phyloP scores from a whole-genome alignment of 1,140 invertebrate genomes.

The Solenopsis invicta region DNA sequence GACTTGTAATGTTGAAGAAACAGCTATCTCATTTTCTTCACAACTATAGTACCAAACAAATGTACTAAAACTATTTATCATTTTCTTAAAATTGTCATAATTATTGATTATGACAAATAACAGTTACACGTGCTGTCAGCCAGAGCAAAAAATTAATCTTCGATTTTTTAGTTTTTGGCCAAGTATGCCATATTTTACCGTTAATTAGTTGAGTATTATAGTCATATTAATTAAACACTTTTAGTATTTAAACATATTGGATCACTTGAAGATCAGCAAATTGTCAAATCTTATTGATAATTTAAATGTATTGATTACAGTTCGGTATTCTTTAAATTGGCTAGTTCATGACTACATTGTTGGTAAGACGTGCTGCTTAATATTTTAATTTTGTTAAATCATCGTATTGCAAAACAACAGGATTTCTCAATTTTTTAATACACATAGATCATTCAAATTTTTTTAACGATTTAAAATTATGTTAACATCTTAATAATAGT shows the following conservation, averaged over 20 bases:
- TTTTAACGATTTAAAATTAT: too few relatives aligned
- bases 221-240: neutral
- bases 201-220: too few relatives aligned
- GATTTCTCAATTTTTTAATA: neutral
- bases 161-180: too few relatives aligned
- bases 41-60: neutral
- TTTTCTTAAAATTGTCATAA: too few relatives aligned
- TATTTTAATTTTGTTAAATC: neutral
- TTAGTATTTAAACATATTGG: neutral
- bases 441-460: too few relatives aligned
- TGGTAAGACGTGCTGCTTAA: neutral
- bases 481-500: neutral
- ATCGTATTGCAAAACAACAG: neutral
- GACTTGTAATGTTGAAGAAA: neutral
- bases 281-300: neutral
- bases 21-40: neutral
- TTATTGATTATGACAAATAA: too few relatives aligned
- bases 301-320: neutral
- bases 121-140: too few relatives aligned
- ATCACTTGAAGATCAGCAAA: neutral
- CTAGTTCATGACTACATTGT: neutral
- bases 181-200: too few relatives aligned
- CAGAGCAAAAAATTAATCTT: too few relatives aligned
- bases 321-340: neutral
- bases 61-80: too few relatives aligned